These are phyloP conservation scores for Valencia hispanica DNA, from an alignment of 2,797 vertebrate species.

Conservation along the genomic window DNA sequence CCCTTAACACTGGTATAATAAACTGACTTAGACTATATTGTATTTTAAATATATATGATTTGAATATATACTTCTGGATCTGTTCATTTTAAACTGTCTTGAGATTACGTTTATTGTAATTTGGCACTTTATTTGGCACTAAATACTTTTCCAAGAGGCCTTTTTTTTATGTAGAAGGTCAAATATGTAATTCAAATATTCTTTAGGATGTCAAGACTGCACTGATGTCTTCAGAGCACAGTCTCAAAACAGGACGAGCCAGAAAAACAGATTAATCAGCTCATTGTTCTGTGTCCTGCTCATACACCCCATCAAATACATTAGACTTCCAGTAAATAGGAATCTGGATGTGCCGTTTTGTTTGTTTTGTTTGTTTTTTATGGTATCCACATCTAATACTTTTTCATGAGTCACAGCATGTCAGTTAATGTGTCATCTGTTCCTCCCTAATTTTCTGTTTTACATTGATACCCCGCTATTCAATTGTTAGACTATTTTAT, in stretches of 20 bases:
- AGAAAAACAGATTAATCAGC: background rate
- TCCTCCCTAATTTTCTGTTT: conserved; percentile 1
- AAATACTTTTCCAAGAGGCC: background rate
- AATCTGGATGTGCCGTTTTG: background rate
- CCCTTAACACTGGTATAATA: background rate
- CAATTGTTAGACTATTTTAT: conserved; percentile 35
- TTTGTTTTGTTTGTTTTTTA: conserved; percentile 12
- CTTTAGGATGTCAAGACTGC: background rate
- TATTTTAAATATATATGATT: background rate
- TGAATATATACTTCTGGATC: background rate
- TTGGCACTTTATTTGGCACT: background rate
- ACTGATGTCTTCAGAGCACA: background rate
- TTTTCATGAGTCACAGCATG: conserved; percentile 14
- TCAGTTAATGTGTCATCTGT: conserved; percentile 39
- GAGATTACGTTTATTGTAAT: background rate
- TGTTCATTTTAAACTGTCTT: background rate
- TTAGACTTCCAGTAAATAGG: conserved; percentile 4
- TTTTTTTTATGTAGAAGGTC: background rate
- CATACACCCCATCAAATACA: background rate
- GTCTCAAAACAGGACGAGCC: conserved; percentile 11
- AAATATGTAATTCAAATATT: background rate
- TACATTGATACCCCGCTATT: conserved; percentile 36
- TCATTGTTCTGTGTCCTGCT: background rate
- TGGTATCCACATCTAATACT: background rate
- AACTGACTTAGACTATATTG: background rate